Base-by-base conservation (phyloP, 2,797 vertebrate species). In the Mus minutoides region DNA sequence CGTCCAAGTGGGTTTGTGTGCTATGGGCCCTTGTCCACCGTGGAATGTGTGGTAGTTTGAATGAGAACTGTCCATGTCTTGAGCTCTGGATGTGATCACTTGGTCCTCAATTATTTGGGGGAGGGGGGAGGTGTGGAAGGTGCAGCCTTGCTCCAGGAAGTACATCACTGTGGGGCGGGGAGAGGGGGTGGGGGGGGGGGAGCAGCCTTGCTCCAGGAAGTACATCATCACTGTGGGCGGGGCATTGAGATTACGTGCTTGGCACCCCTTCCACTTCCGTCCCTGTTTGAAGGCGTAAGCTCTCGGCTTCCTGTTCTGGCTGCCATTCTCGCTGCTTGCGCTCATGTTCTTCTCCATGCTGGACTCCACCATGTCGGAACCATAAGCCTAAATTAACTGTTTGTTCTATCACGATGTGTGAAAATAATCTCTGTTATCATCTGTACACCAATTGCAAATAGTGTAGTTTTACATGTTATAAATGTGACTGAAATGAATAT, bases 401-500 rank as follows among this genome's bases (percentile, higher is more conserved):
- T 46, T 67, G 62, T 52, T 69, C 83, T 67, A n/a, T n/a, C 24
- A n/a, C 2, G 31, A 21, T n/a, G 43, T 49, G 14, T 88, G 77
- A 87, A 92, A 78, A 17, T 67, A 67, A 52, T 92, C 87, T 92
- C 62, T 56, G 58, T 24, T 83, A 83, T 40, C 71, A 97, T 89
- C 60, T 67, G 4, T 73, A 69, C 43, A 19, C 13, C 12, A 87
- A 60, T 43, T 54, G 22, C 52, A 64, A 71, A 69, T 82, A 77
- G 71, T 16, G 56, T 91, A 86, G 88, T 91, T 67, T 92, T 93
- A 56, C 43, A 76, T 85, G 80, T 90, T 79, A 84, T 85, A 85
- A 26, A 49, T 16, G 31, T 49, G 43, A 84, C 9, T 87, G 58
- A 79, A 64, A 34, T 73, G 17, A 46, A 37, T 92, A 91, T 83